Evolutionary conservation across 1,140 invertebrate species (phyloP), one percentile per base, ranked within the genome.

Genomic region (Neodiprion fabricii): DNA sequence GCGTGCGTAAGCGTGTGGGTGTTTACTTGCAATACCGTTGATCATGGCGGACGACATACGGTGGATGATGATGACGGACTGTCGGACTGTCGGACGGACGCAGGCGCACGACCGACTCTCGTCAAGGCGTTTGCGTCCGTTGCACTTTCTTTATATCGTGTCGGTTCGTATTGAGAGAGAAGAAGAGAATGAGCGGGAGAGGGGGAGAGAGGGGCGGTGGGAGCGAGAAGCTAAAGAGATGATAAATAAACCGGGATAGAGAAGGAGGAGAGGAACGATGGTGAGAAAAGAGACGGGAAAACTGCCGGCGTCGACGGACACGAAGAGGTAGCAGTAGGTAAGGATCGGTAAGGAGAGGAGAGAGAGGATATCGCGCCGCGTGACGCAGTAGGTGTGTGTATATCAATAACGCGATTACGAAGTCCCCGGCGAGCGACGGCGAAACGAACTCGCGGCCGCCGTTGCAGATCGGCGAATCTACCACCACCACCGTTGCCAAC

Each of bases 101-200:
- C 70, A 48, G 21, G 48, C 48, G n/a, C 70, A 40, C n/a, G 4
- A 61, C 28, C 2, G 28, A 40, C 28, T 40, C 48, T 71, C 70
- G 28, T 40, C 28, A 71, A 71, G 70, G 70, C 48, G 70, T 40
- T 71, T 47, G 70, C 70, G 70, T 71, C 48, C 70, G 70, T 71
- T 71, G 70, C 70, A 71, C 70, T 71, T 71, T 71, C 70, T 71
- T 71, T 71, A 71, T 71, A 50, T 71, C 48, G 47, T 71, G 47
- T 71, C 70, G 48, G 14, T 23, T 9, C 68, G 68, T 69, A 23
- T 11, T 69, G 5, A n/a, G 68, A 11, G 68, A 28, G 21, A 14
- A 23, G 7, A 69, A 12, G 47, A 69, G 11, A 23, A 9, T 5
- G 28, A 40, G 28, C 1, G 28, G 5, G 28, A 40, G 28, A 40